Percentiles rank a stretch among this genome's conserved stretches.
phyloP scores from a whole-genome alignment of 2,113 vertebrate genomes.

The Tylochromis polylepis region DNA sequence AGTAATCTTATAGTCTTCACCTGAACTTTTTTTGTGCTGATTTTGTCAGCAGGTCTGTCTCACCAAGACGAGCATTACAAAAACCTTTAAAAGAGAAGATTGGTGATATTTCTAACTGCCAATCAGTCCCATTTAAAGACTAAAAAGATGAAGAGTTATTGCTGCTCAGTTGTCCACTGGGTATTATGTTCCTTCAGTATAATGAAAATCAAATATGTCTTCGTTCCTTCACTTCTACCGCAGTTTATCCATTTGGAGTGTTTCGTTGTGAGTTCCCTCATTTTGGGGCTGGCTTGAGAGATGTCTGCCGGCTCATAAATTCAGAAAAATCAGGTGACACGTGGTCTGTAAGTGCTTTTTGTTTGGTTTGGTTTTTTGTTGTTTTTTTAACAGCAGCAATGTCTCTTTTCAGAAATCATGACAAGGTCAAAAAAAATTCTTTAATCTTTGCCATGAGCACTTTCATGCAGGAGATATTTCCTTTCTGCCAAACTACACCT shows the following conservation, averaged over 20 bases:
- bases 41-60: background rate
- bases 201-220: background rate
- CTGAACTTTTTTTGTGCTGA: background rate
- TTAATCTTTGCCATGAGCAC: background rate
- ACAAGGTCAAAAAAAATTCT: background rate
- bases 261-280: background rate
- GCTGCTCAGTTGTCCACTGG: background rate
- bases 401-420: background rate
- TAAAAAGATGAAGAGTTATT: background rate
- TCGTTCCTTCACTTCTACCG: background rate
- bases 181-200: background rate
- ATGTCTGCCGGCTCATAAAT: background rate
- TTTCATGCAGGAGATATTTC: background rate
- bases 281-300: background rate
- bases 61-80: background rate
- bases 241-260: background rate
- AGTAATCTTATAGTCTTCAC: background rate
- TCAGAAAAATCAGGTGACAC: background rate
- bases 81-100: background rate
- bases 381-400: background rate
- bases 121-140: background rate
- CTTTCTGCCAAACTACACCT: background rate
- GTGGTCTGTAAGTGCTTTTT: background rate
- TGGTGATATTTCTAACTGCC: background rate
- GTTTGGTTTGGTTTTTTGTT: background rate